Percentiles rank a stretch among this genome's conserved stretches.
Evolutionary conservation across 2,797 vertebrate species (phyloP).

Genomic region (Coregonus ussuriensis): DNA sequence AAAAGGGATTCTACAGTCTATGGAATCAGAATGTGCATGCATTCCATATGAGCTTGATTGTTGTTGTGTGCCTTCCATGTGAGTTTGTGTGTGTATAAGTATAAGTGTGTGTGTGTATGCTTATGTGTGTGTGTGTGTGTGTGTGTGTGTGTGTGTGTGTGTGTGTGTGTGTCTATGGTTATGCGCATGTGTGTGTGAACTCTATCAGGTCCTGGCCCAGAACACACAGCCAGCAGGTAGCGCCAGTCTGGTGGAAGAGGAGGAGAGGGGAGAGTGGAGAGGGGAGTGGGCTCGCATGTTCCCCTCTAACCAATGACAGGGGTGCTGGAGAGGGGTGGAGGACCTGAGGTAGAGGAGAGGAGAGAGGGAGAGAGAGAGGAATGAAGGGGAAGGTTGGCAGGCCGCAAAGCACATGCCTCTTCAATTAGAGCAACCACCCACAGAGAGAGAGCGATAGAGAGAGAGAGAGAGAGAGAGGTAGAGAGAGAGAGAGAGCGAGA

Average conservation of each 20-base stretch:
- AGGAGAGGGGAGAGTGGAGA: background rate
- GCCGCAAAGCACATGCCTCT: too few relatives aligned
- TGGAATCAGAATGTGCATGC: conserved; percentile 1
- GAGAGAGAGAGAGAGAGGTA: too few relatives aligned
- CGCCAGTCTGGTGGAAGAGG: background rate
- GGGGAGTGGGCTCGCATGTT: conserved; percentile 27
- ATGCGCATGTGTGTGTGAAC: background rate
- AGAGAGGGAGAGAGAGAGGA: background rate
- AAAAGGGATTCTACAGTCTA: conserved; percentile 1
- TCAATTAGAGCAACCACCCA: too few relatives aligned
- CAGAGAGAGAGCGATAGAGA: too few relatives aligned
- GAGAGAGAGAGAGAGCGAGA: too few relatives aligned
- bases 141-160: conserved; percentile 11
- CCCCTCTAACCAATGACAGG: conserved; percentile 7
- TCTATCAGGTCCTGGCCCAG: background rate
- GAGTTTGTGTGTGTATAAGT: background rate
- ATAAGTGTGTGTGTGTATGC: background rate
- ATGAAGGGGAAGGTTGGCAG: background rate
- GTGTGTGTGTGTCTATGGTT: conserved; percentile 3
- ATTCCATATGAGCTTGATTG: background rate
- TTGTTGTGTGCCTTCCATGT: conserved; percentile 6
- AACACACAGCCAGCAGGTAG: background rate
- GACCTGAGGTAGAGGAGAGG: background rate
- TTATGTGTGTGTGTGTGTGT: conserved; percentile 8
- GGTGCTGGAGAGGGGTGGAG: background rate